A percentile compares a stretch with the other conserved stretches of the same genome.
These are phyloP conservation scores for Gymnocypris eckloni DNA, from an alignment of 2,797 vertebrate species.

Conservation along the genomic window DNA sequence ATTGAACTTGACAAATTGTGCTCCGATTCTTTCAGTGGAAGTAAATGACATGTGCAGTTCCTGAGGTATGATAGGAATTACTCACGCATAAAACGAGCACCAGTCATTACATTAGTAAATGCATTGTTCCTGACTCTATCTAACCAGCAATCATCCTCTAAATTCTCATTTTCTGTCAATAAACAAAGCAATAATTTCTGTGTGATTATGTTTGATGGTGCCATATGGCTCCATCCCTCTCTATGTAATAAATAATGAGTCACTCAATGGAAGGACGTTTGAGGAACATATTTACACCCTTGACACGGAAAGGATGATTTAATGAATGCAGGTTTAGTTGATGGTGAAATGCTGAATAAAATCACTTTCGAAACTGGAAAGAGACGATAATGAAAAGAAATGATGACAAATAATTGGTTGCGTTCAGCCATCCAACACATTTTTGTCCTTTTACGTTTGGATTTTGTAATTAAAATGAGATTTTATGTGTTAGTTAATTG, in stretches of 20 bases:
- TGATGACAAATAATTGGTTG: constrained; percentile 78
- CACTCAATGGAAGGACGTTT: constrained; percentile 48
- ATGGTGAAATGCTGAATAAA: constrained; percentile 67
- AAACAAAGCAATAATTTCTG: constrained; percentile 59
- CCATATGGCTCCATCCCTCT: constrained; percentile 62
- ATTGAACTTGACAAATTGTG: constrained; percentile 32
- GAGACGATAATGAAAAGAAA: constrained; percentile 69
- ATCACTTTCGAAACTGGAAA: constrained; percentile 71
- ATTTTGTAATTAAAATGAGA: constrained; percentile 81
- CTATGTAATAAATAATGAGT: constrained; percentile 54
- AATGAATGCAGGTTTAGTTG: constrained; percentile 68
- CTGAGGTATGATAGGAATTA: constrained; percentile 7
- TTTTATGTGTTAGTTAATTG: constrained; percentile 83
- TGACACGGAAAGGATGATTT: constrained; percentile 36
- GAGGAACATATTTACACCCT: constrained; percentile 38
- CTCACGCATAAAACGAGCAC: constrained; percentile 22
- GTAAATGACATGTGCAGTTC: neutral
- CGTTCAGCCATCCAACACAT: constrained; percentile 19
- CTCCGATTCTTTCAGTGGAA: constrained; percentile 25
- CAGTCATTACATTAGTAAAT: constrained; percentile 53
- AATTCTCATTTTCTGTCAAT: constrained; percentile 59
- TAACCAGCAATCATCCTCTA: constrained; percentile 48
- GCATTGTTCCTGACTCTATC: constrained; percentile 45
- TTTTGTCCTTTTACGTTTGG: constrained; percentile 75
- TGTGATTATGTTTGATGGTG: constrained; percentile 65